These are phyloP conservation scores for Cephalotes varians DNA, from an alignment of 2,888 invertebrate genomes.

Conservation along the genomic window DNA sequence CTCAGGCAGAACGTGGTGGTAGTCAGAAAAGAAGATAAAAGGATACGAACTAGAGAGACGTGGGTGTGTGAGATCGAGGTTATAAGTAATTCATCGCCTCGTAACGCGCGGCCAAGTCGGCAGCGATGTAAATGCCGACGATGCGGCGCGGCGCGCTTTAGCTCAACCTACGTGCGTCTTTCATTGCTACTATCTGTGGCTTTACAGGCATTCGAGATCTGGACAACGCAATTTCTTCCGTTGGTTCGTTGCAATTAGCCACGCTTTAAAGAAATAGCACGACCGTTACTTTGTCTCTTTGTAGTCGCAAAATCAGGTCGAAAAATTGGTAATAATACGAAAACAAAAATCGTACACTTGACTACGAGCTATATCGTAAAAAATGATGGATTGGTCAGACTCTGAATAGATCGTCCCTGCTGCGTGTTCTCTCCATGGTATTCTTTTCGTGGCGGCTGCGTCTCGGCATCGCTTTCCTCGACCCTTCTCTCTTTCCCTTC, in stretches of 20 bases:
- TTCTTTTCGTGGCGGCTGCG: constrained; percentile 11
- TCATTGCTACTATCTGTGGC: constrained; percentile 48
- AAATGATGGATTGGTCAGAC: neutral
- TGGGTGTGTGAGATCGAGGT: constrained; percentile 60
- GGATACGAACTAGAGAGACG: constrained; percentile 30
- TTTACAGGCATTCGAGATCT: constrained; percentile 13
- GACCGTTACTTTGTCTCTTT: neutral
- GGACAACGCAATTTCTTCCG: constrained; percentile 1
- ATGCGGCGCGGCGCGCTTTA: constrained; percentile 56
- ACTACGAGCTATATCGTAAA: neutral
- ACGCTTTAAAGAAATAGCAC: neutral
- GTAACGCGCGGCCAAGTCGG: constrained; percentile 56
- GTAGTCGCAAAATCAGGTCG: neutral
- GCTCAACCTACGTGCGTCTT: constrained; percentile 55
- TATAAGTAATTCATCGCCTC: constrained; percentile 76
- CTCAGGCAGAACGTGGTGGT: constrained; percentile 40
- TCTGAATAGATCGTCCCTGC: neutral
- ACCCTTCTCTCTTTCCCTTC: neutral
- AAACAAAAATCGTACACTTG: neutral
- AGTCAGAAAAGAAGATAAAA: constrained; percentile 49
- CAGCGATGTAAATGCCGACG: constrained; percentile 69
- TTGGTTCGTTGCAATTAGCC: neutral
- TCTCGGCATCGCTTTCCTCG: constrained; percentile 8
- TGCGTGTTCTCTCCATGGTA: neutral
- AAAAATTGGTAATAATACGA: neutral